A percentile compares a stretch with the other conserved stretches of the same genome.
phyloP scores from a whole-genome alignment of 2,797 vertebrate genomes.

The Darevskia nairensis region DNA sequence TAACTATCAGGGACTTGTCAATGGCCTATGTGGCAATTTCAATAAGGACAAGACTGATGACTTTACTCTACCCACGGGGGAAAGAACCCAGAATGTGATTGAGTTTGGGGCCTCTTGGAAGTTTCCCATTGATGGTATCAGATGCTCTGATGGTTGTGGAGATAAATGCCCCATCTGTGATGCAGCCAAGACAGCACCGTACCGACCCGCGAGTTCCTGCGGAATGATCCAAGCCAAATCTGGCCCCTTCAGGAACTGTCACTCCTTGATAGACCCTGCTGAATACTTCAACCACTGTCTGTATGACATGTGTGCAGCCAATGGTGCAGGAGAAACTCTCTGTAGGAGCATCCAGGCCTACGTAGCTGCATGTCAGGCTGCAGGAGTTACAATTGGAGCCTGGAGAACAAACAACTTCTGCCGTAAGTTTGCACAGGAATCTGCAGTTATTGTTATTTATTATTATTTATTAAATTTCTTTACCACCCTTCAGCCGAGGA shows the following conservation, averaged over 20 bases:
- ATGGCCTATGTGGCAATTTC: slow-evolving; percentile 71
- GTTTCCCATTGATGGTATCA: slow-evolving; percentile 5
- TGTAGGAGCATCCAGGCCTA: slow-evolving; percentile 70
- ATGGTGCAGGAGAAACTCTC: slow-evolving; percentile 25
- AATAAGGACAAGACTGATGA: slow-evolving; percentile 63
- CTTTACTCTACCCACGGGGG: slow-evolving; percentile 14
- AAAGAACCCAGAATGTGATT: neutral
- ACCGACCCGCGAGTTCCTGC: neutral
- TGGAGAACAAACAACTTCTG: slow-evolving; percentile 72
- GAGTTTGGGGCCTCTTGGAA: neutral
- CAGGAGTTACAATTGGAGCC: slow-evolving; percentile 51
- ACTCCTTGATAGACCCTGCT: slow-evolving; percentile 58
- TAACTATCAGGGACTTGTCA: slow-evolving; percentile 40
- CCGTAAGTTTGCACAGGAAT: slow-evolving; percentile 55
- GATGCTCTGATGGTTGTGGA: slow-evolving; percentile 42
- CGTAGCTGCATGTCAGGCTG: slow-evolving; percentile 64
- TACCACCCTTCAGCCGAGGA: too few species aligned
- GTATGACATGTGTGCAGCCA: slow-evolving; percentile 68
- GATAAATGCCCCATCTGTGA: neutral
- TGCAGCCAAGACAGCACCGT: neutral
- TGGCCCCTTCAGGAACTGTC: slow-evolving; percentile 76
- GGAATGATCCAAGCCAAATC: slow-evolving; percentile 47
- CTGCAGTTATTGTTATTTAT: neutral
- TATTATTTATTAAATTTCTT: too few species aligned
- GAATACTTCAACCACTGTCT: slow-evolving; percentile 55